These are phyloP conservation scores for Meta bourneti DNA, from an alignment of 2,888 invertebrate genomes.

Conservation along the genomic window DNA sequence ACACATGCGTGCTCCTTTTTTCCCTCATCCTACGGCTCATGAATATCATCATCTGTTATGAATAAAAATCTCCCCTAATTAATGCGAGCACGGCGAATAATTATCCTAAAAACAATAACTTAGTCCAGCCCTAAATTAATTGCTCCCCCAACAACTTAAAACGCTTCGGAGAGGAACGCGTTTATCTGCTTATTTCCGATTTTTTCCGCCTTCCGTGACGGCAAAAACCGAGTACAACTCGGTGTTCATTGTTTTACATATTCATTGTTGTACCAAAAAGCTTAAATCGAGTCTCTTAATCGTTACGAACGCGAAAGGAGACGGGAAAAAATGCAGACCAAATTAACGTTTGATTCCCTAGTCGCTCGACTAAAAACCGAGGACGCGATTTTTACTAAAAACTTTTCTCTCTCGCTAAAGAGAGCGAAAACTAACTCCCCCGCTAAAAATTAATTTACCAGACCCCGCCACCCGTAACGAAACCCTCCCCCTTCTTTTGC, in stretches of 20 bases:
- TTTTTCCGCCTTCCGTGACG: not conserved
- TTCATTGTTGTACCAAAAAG: constrained; percentile 24
- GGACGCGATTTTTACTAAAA: constrained; percentile 31
- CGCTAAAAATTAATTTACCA: constrained; percentile 71
- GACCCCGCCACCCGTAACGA: constrained; percentile 58
- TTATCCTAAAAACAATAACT: constrained; percentile 54
- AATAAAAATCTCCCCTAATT: constrained; percentile 51
- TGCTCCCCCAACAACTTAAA: constrained; percentile 40
- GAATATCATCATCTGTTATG: constrained; percentile 51
- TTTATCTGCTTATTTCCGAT: not conserved
- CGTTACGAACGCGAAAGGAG: constrained; percentile 16
- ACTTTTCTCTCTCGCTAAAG: constrained; percentile 41
- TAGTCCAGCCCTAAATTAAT: constrained; percentile 47
- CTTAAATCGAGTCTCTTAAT: constrained; percentile 61
- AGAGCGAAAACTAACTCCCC: constrained; percentile 57
- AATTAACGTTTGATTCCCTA: constrained; percentile 71
- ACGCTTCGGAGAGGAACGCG: constrained; percentile 27
- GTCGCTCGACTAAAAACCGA: constrained; percentile 27
- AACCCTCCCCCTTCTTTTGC: constrained; percentile 28
- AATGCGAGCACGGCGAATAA: constrained; percentile 45
- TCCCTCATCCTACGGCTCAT: constrained; percentile 1
- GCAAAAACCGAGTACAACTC: constrained; percentile 15
- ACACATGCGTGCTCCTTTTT: not conserved
- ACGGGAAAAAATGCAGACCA: constrained; percentile 37
- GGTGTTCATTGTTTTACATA: constrained; percentile 48